Conservation (phyloP, 1,140 invertebrate species). For the Chrysopa pallens region DNA sequence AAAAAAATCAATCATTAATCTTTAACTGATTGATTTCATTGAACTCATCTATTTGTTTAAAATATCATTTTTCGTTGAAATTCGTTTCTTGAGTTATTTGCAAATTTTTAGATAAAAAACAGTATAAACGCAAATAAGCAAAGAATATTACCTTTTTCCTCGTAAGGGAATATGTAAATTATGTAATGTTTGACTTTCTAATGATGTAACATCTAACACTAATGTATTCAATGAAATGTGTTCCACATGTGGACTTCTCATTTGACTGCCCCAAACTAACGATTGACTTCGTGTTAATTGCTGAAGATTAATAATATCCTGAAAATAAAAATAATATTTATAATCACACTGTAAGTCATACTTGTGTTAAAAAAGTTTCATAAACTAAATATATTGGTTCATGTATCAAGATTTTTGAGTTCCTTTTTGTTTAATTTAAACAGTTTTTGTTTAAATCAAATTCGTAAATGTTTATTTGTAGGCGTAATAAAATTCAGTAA, state of each 20-base stretch:
- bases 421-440: too few relatives aligned
- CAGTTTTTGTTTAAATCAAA: too few relatives aligned
- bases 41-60: slow-evolving; percentile 7
- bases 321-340: slow-evolving; percentile 5
- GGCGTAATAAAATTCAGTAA: too few relatives aligned
- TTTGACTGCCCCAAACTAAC: slow-evolving; percentile 14
- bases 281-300: slow-evolving; percentile 18
- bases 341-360: too few relatives aligned
- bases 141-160: slow-evolving; percentile 21
- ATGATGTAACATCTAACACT: slow-evolving; percentile 16
- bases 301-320: slow-evolving; percentile 20
- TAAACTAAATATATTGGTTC: too few relatives aligned
- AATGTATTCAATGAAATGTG: slow-evolving; percentile 13
- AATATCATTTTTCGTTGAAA: too few relatives aligned
- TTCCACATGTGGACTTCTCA: slow-evolving; percentile 10
- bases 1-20: slow-evolving; percentile 1
- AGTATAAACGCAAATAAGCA: too few relatives aligned
- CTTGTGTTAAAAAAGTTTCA: too few relatives aligned
- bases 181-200: slow-evolving; percentile 10
- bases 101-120: too few relatives aligned
- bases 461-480: too few relatives aligned
- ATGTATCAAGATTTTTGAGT: too few relatives aligned
- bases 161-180: slow-evolving; percentile 18
- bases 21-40: not conserved
- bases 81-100: too few relatives aligned